Percentiles rank a stretch among this genome's conserved stretches.
These are phyloP conservation scores for Drosophila cyrtoloma DNA, from an alignment of 2,888 invertebrate genomes.

Conservation along the genomic window DNA sequence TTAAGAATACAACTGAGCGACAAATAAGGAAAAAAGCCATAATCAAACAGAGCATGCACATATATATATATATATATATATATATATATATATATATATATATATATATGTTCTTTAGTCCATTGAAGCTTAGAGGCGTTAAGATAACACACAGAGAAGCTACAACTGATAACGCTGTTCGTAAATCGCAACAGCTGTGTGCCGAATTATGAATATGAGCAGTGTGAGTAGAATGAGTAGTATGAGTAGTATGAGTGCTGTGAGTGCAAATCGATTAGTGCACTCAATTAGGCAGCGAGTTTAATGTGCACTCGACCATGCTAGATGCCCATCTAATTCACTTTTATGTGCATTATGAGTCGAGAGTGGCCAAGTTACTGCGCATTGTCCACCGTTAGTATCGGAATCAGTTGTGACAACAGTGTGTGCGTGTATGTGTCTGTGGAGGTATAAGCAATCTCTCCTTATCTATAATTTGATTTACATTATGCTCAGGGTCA, in stretches of 20 bases:
- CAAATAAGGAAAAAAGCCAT: slow-evolving; percentile 10
- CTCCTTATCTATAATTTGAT: slow-evolving; percentile 45
- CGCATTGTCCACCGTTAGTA: slow-evolving; percentile 13
- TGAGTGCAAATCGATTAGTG: slow-evolving; percentile 10
- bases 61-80: not conserved
- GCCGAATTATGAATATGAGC: not conserved
- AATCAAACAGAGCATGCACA: slow-evolving; percentile 24
- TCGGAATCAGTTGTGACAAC: slow-evolving; percentile 28
- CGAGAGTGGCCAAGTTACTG: not conserved
- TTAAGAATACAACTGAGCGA: slow-evolving; percentile 51
- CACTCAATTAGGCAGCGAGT: slow-evolving; percentile 27
- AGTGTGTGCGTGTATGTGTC: slow-evolving; percentile 3
- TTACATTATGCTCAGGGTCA: slow-evolving; percentile 40
- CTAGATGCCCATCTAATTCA: not conserved
- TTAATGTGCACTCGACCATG: slow-evolving; percentile 40
- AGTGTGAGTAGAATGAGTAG: not conserved
- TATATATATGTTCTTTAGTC: slow-evolving; percentile 30
- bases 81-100: too few species aligned
- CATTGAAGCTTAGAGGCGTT: slow-evolving; percentile 51
- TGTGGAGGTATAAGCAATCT: not conserved
- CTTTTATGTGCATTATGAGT: slow-evolving; percentile 2
- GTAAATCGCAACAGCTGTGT: slow-evolving; percentile 45
- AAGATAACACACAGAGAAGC: slow-evolving; percentile 34
- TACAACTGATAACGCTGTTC: slow-evolving; percentile 49
- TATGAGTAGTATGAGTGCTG: not conserved